Evolutionary conservation across 2,797 vertebrate species (phyloP).

Genomic region (Etheostoma perlongum): DNA sequence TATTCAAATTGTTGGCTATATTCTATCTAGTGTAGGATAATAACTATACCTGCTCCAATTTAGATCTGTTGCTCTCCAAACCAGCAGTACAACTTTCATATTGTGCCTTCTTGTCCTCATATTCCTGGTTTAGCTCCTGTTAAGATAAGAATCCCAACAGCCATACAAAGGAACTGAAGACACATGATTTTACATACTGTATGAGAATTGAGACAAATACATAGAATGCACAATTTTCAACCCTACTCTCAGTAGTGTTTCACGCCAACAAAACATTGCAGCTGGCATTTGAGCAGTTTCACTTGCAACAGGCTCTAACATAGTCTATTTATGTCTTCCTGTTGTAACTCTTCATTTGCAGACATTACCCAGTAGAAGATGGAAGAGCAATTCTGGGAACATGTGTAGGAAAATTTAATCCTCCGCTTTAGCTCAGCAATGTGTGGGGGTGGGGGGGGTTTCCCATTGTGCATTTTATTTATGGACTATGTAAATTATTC

Average conservation of each 20-base stretch:
- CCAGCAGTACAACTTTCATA: slow-evolving; percentile 96
- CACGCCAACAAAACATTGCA: slow-evolving; percentile 39
- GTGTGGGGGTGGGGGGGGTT: slow-evolving; percentile 53
- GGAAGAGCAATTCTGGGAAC: slow-evolving; percentile 71
- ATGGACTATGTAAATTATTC: slow-evolving; percentile 67
- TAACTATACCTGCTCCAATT: slow-evolving; percentile 91
- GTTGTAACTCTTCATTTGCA: slow-evolving; percentile 68
- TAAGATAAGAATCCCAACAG: slow-evolving; percentile 48
- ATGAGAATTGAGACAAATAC: slow-evolving; percentile 32
- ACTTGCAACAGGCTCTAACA: slow-evolving; percentile 45
- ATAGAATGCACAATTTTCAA: slow-evolving; percentile 24
- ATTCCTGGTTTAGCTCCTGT: slow-evolving; percentile 93
- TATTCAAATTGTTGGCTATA: background rate
- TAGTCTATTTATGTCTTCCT: slow-evolving; percentile 76
- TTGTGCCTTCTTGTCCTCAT: slow-evolving; percentile 92
- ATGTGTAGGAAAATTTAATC: slow-evolving; percentile 79
- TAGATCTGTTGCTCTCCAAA: slow-evolving; percentile 93
- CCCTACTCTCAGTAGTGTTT: slow-evolving; percentile 22
- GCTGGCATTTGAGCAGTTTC: slow-evolving; percentile 51
- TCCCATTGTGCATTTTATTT: slow-evolving; percentile 73
- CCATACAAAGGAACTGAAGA: slow-evolving; percentile 39
- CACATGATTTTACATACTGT: slow-evolving; percentile 12
- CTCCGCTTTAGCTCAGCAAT: slow-evolving; percentile 59
- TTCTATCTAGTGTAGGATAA: background rate
- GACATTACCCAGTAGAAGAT: slow-evolving; percentile 61